phyloP scores from a whole-genome alignment of 2,888 invertebrate species.

The Heliothis peltigera region DNA sequence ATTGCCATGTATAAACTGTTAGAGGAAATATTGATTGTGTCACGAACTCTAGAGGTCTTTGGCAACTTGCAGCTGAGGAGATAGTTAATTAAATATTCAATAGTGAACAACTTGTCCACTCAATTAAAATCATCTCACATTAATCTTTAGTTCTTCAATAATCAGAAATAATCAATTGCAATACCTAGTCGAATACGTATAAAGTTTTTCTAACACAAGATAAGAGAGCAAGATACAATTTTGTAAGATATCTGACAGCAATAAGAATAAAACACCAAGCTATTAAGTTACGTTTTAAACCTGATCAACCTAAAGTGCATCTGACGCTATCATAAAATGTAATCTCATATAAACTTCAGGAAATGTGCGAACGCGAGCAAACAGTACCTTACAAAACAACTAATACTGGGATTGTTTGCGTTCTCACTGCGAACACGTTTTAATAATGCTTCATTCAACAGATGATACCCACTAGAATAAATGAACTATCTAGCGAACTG shows the following conservation, averaged over 20 bases:
- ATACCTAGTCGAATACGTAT: too few relatives aligned
- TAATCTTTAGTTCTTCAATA: background rate
- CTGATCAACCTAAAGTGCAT: too few relatives aligned
- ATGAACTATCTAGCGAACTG: slow-evolving; percentile 62
- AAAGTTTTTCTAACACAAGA: too few relatives aligned
- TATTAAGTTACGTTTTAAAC: too few relatives aligned
- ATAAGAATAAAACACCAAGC: too few relatives aligned
- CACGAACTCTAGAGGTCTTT: background rate
- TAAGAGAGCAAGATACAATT: too few relatives aligned
- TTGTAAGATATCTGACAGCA: too few relatives aligned
- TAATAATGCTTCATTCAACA: slow-evolving; percentile 69
- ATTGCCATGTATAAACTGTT: slow-evolving; percentile 1
- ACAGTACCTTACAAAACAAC: slow-evolving; percentile 59
- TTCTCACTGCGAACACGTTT: slow-evolving; percentile 64
- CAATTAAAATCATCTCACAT: background rate
- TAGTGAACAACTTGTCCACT: too few relatives aligned
- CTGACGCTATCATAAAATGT: slow-evolving; percentile 12
- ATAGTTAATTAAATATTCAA: background rate
- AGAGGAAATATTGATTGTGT: background rate
- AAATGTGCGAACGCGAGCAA: slow-evolving; percentile 32
- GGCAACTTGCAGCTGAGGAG: background rate
- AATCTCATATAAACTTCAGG: slow-evolving; percentile 24
- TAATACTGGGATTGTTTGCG: slow-evolving; percentile 64
- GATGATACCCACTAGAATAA: slow-evolving; percentile 64
- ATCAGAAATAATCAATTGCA: too few relatives aligned